Conservation (phyloP, 2,797 vertebrate genomes). For the Darevskia mixta region DNA sequence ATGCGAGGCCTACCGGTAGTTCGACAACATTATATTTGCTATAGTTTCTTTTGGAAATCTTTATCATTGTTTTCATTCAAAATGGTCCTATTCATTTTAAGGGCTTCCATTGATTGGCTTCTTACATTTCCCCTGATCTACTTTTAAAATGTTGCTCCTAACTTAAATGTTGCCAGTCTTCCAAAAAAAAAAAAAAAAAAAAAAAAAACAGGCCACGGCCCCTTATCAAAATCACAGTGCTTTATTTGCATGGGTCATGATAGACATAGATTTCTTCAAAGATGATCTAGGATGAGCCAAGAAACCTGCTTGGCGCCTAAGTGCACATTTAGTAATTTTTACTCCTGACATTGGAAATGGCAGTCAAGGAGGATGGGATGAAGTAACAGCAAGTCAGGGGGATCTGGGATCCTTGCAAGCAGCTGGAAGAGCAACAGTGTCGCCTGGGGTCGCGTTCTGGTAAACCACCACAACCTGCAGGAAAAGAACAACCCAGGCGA, state of each 20-base stretch:
- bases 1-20: no score
- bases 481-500: neutral
- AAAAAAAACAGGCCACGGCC: neutral
- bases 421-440: no score
- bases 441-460: neutral
- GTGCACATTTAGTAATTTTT: neutral
- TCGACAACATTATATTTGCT: no score
- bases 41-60: no score
- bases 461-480: conserved; percentile 21
- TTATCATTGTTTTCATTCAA: neutral
- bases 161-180: neutral
- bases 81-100: neutral
- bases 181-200: neutral
- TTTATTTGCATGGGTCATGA: no score
- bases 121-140: no score
- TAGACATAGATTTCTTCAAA: neutral
- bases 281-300: neutral
- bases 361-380: neutral
- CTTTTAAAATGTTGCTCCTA: no score
- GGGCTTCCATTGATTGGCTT: neutral
- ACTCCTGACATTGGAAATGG: neutral
- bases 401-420: neutral
- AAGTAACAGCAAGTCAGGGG: neutral
- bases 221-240: neutral
- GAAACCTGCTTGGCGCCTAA: neutral